Evolutionary conservation across 2,888 invertebrate species (phyloP).

Genomic region (Drosophila mercatorum): DNA sequence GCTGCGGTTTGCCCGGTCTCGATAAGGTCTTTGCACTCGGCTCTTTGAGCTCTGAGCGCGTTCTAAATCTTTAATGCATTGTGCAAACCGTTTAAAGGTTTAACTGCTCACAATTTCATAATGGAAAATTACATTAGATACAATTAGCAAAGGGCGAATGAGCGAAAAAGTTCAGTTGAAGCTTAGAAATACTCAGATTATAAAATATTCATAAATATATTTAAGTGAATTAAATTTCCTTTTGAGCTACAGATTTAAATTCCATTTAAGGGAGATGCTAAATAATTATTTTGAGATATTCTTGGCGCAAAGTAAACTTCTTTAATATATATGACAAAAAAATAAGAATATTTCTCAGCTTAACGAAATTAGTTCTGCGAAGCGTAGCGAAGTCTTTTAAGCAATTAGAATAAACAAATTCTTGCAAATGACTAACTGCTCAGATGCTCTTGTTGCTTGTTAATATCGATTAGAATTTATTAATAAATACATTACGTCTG

Average conservation of each 20-base stretch:
- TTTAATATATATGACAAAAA: not conserved
- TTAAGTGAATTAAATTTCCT: not conserved
- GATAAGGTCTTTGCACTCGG: not conserved
- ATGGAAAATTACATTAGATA: not conserved
- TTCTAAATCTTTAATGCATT: slow-evolving; percentile 4
- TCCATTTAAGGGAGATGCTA: no score
- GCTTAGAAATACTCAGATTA: not conserved
- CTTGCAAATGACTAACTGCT: not conserved
- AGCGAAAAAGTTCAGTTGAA: not conserved
- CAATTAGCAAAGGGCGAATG: not conserved
- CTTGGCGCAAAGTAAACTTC: not conserved
- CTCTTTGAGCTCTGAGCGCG: not conserved
- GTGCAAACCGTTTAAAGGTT: not conserved
- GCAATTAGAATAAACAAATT: not conserved
- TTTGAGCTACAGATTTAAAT: not conserved
- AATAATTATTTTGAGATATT: not conserved
- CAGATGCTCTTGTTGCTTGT: not conserved
- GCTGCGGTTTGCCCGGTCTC: slow-evolving; percentile 30
- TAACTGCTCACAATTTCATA: not conserved
- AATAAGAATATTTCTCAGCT: not conserved
- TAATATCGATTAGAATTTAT: not conserved
- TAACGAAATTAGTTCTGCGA: not conserved
- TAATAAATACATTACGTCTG: no score
- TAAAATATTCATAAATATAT: no score
- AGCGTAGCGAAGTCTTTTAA: not conserved